Evolutionary conservation across 2,888 invertebrate species (phyloP), one percentile per base, ranked within the genome.

Genomic region (Hyles lineata): DNA sequence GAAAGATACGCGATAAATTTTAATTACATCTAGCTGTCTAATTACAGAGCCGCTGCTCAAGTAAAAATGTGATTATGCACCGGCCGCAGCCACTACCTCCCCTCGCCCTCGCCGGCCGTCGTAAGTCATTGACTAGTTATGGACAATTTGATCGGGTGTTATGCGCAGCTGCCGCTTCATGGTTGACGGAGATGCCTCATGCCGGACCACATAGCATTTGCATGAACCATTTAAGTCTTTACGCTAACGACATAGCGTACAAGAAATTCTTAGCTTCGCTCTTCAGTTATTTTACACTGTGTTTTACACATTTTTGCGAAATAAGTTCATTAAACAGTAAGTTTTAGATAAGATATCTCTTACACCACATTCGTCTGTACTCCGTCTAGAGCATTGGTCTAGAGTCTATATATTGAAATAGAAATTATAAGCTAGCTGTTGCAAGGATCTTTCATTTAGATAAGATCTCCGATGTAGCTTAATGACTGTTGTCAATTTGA

Each of bases 1-100:
- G 86, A 87, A 89, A 90, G 89, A 89, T 88, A 82, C 79, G 87
- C 87, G 89, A 90, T 92, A 89, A 89, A 88, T 86, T 89, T 88
- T 91, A 91, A 91, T 92, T 92, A 88, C 85, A 85, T 82, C 83
- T 85, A 85, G 82, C 84, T 87, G 85, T 84, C 83, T 89, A 90
- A 88, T 89, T 88, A 88, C 82, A 72, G 75, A 74, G 78, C 75
- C 75, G 71, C 76, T 77, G 78, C 79, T 77, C 77, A 77, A 79
- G 82, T 82, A 80, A 79, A 82, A 84, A 81, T 85, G 77, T 82
- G 82, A 85, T 84, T 87, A 85, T 81, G 78, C 78, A 77, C 75
- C 70, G 74, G 73, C 76, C 80, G 55, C 55, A 55, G 55, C 55
- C 55, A 19, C 43, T 43, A 15, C 43, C 43, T 43, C 43, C 55